These are phyloP conservation scores for Dichetophora obliterata DNA, from an alignment of 2,888 invertebrate species.

Conservation along the genomic window DNA sequence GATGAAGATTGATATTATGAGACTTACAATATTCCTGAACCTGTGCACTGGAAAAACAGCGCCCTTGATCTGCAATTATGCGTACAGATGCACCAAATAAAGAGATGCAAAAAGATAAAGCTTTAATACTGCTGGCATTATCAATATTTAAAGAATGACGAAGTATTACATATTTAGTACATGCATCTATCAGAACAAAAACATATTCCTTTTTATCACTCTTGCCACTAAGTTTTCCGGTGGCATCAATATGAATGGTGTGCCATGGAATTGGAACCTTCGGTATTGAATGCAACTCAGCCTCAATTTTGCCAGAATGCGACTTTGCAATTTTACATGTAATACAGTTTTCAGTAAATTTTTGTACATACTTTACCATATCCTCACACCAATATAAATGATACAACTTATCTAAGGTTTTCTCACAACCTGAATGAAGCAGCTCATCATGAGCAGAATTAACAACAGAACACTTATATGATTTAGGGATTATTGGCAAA, in stretches of 20 bases:
- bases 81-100: conserved; percentile 12
- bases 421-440: not conserved
- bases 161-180: conserved; percentile 33
- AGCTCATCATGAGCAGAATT: not conserved
- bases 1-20: conserved; percentile 13
- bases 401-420: not conserved
- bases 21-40: conserved; percentile 33
- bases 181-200: conserved; percentile 36
- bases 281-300: conserved; percentile 46
- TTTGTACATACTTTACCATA: not conserved
- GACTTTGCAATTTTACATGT: not conserved
- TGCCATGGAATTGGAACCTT: conserved; percentile 47
- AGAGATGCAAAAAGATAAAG: conserved; percentile 16
- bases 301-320: not conserved
- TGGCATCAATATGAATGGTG: conserved; percentile 41
- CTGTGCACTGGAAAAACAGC: conserved; percentile 26
- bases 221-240: conserved; percentile 40
- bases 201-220: conserved; percentile 36
- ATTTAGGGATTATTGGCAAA: too few relatives aligned
- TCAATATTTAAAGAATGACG: conserved; percentile 37
- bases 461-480: too few relatives aligned
- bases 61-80: conserved; percentile 18
- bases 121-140: conserved; percentile 35
- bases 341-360: not conserved
- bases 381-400: not conserved